These are phyloP conservation scores for Liodrosophila aerea DNA, from an alignment of 2,888 invertebrate species.

Conservation along the genomic window DNA sequence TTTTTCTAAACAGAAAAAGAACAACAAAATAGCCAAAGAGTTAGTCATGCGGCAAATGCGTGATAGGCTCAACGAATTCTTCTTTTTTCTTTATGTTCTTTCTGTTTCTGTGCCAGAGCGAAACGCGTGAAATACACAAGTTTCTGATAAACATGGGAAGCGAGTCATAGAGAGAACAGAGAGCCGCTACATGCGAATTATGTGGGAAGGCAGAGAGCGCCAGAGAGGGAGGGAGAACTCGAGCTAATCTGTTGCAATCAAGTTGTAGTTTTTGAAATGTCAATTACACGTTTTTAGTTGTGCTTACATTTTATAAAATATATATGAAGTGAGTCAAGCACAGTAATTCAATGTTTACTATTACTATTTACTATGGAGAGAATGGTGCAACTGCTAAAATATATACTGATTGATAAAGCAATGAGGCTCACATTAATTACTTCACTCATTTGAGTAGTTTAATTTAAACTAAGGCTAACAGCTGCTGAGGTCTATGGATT, in stretches of 20 bases:
- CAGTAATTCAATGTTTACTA: too few species aligned
- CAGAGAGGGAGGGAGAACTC: too few species aligned
- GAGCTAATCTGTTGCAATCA: too few species aligned
- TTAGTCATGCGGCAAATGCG: slow-evolving; percentile 62
- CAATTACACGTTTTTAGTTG: too few species aligned
- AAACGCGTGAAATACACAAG: slow-evolving; percentile 1
- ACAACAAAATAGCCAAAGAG: slow-evolving; percentile 26
- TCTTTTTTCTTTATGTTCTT: neutral
- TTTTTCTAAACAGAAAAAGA: slow-evolving; percentile 15
- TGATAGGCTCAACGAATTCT: slow-evolving; percentile 56
- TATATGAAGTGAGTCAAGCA: too few species aligned
- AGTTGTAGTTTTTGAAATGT: neutral
- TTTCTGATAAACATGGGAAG: neutral
- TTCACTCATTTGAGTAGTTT: too few species aligned
- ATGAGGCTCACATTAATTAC: too few species aligned
- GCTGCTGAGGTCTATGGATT: too few species aligned
- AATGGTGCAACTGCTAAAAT: too few species aligned
- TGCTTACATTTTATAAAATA: neutral
- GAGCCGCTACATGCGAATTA: neutral
- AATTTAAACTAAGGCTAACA: too few species aligned
- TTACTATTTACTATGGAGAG: too few species aligned
- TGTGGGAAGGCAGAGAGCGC: neutral
- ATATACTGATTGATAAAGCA: too few species aligned
- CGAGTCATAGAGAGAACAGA: neutral
- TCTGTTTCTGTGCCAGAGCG: slow-evolving; percentile 11